phyloP scores from a whole-genome alignment of 53 echinoderm and acorn worm genomes.

The Hippasteria phrygiana region DNA sequence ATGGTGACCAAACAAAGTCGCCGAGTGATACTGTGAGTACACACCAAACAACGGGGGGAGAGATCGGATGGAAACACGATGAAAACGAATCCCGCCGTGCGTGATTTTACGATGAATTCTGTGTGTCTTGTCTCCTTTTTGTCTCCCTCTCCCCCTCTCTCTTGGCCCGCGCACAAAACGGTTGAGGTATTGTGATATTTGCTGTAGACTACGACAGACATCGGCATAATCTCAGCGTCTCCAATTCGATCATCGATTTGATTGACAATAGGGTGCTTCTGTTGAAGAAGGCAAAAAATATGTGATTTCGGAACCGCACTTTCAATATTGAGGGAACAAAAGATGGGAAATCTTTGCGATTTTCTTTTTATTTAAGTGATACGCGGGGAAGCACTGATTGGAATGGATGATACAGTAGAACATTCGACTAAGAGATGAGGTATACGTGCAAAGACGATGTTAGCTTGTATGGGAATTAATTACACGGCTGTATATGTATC shows the following conservation, averaged over 20 bases:
- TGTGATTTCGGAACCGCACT: neutral
- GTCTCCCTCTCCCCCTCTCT: neutral
- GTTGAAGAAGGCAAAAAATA: neutral
- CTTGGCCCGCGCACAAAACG: neutral
- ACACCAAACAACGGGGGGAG: neutral
- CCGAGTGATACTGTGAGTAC: conserved; percentile 33
- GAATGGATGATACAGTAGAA: too few relatives aligned
- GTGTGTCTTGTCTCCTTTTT: neutral
- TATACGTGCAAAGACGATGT: too few relatives aligned
- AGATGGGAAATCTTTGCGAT: neutral
- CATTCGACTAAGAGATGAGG: too few relatives aligned
- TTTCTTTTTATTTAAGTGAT: neutral
- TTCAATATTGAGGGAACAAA: neutral
- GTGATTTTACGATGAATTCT: conserved; percentile 4
- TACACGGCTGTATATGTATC: too few relatives aligned
- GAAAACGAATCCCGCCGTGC: conserved; percentile 19
- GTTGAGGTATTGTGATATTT: neutral
- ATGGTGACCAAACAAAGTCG: conserved; percentile 49
- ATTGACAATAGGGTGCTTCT: conserved; percentile 12
- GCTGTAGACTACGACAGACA: neutral
- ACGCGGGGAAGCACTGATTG: neutral
- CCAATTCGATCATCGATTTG: conserved; percentile 41
- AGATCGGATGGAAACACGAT: conserved; percentile 15
- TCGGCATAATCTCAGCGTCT: neutral
- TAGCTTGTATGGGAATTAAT: too few relatives aligned